Evolutionary conservation across 2,888 invertebrate genomes (phyloP).

Genomic region (Eugnorisma glareosa): DNA sequence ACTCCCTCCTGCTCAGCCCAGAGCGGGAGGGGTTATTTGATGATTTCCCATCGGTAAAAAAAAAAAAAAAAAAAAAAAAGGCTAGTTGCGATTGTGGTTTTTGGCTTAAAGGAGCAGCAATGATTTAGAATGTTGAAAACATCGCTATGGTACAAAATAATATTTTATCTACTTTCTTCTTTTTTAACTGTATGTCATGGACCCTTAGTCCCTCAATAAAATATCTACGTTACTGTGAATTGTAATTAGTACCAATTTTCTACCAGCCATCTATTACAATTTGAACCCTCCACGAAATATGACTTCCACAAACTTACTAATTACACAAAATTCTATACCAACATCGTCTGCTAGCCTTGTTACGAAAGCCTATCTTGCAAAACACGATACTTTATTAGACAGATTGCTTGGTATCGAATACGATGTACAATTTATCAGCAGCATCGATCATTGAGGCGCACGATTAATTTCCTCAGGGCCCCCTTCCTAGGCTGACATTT

Average conservation of each 20-base stretch:
- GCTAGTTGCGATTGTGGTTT: too few relatives aligned
- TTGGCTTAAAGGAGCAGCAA: too few relatives aligned
- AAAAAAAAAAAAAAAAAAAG: too few relatives aligned
- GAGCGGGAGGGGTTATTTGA: too few relatives aligned
- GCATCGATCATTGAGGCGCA: slow-evolving; percentile 18
- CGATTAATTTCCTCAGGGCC: slow-evolving; percentile 42
- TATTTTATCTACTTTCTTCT: too few relatives aligned
- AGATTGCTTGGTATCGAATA: slow-evolving; percentile 46
- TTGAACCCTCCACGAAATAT: slow-evolving; percentile 18
- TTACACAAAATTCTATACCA: slow-evolving; percentile 29
- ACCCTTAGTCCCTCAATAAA: neutral
- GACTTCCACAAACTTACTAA: neutral
- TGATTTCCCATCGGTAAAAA: too few relatives aligned
- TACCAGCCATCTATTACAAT: slow-evolving; percentile 9
- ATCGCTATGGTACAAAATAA: too few relatives aligned
- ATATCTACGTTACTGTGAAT: neutral
- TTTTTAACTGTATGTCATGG: neutral
- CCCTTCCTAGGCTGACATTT: slow-evolving; percentile 19
- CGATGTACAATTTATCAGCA: slow-evolving; percentile 43
- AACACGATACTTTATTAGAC: slow-evolving; percentile 31
- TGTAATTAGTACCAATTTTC: neutral
- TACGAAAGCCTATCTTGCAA: neutral
- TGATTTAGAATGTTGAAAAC: too few relatives aligned
- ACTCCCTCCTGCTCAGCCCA: too few relatives aligned
- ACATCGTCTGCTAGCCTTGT: neutral